Base-by-base conservation (phyloP, 2,888 invertebrate species). In the Drosophila neonasuta region DNA sequence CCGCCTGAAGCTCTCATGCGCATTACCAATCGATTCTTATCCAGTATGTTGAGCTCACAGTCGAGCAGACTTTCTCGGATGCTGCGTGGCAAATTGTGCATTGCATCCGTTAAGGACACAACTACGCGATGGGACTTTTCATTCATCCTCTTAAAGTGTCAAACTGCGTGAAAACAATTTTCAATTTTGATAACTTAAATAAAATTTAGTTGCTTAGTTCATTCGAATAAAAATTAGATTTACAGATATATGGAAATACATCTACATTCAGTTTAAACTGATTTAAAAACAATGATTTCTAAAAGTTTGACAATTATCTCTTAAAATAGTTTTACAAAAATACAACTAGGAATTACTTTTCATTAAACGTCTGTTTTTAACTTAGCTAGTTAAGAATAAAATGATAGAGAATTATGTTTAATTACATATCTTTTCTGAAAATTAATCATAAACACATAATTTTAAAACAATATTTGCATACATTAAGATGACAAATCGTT, bases 71-170 rank as follows among this genome's bases (percentile, higher is more conserved):
- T 41, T 0, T 69, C 75, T n/a, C 42, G 65, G 5, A 41, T 46
- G n/a, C 32, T 48, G 2, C 42, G 55, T 5, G 39, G n/a, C 13
- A 51, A 13, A 5, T 69, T 74, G 1, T 68, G 67, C 10, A 64
- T 61, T 2, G 63, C n/a, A 34, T 87, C 83, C 4, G 74, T 70
- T 0, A 84, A 54, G 9, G 74, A 51, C 17, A 88, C 74, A 45
- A 84, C 42, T 5, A 86, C 87, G 2, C 71, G 79, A 42, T 84
- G 85, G 2, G 60, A 11, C 46, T 70, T 76, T 1, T 70, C 60
- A 46, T 34, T 45, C 78, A 76, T 76, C n/a, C 10, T 59, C 4
- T 11, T 30, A 8, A 15, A n/a, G 8, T 32, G 24, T 1, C 11
- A 44, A 42, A 30, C 9, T 9, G 9, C 17, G 15, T n/a, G 2